Base-by-base conservation (phyloP, 2,888 invertebrate species). In the Brachyopa scutellaris region DNA sequence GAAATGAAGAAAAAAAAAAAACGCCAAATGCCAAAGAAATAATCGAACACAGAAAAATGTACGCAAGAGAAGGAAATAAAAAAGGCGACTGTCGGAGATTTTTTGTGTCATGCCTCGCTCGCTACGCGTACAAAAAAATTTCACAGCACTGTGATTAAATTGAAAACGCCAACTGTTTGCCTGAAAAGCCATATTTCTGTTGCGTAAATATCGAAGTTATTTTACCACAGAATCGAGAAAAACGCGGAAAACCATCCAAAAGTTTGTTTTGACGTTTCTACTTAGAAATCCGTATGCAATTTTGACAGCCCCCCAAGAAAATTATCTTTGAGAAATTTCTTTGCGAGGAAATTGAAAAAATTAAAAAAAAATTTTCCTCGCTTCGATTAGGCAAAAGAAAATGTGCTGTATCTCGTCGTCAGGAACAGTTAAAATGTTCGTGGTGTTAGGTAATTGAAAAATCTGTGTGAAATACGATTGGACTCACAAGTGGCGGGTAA, bases 31-130 rank as follows among this genome's bases (percentile, higher is more conserved):
- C 62, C 76, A 82, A 66, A 61, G 76, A 70, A 70, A 66, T 70
- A 82, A 82, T 82, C 82, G 77, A 82, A 80, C 74, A 69, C 80
- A 74, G 67, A 80, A 74, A 82, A 77, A 82, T 82, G 77, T 77
- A 82, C 76, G 82, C 82, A 77, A 82, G 82, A 82, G 77, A 82
- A 77, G 76, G 82, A 82, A 77, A 82, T 70, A 77, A 76, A 70
- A 53, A 64, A 77, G 69, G 77, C 77, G 77, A 77, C 62, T 77
- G 70, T 70, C 55, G 69, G 17, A 77, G 57, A 70, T 77, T 76
- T 82, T 82, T 82, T 82, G 70, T 82, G 82, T 82, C 82, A 82
- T 82, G 77, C 77, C 82, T 77, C 77, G 70, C 61, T 82, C 82
- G 49, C 70, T 82, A 77, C 70, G 61, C 77, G 77, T 55, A 66